Base-by-base conservation (phyloP, 35 echinoderm and acorn worm genomes). In the Diadema setosum region DNA sequence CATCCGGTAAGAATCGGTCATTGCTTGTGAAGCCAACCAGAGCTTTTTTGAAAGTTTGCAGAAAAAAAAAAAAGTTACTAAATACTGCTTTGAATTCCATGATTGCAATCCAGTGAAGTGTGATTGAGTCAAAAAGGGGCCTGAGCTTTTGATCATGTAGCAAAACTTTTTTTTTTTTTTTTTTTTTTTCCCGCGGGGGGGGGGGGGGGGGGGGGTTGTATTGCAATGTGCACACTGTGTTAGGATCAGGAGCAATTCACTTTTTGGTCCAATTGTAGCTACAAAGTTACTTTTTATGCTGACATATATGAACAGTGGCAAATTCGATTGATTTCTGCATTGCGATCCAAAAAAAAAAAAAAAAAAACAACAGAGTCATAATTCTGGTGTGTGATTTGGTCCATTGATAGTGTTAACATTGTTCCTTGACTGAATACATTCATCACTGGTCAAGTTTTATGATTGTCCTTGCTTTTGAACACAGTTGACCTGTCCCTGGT, bases 401-500 rank as follows among this genome's bases (percentile, higher is more conserved):
- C 56, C 56, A 18, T 26, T 5, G n/a, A n/a, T n/a, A n/a, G n/a
- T n/a, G n/a, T 59, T 59, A 26, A 59, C 29, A 59, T 59, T 26
- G 16, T 3, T 59, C 2, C 14, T 59, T 59, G 5, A 14, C 56
- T 59, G 56, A n/a, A n/a, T n/a, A n/a, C 56, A 59, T 59, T 18
- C 1, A 6, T 23, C 3, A 23, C 29, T 8, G 1, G 29, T 18
- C 14, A 2, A 23, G 2, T 18, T 3, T 23, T 59, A 7, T 26
- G 5, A 5, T 3, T 5, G 5, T 14, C 56, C 56, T 26, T 32
- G 7, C 27, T 65, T 24, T 33, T 17, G 12, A 3, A 85, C 40
- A 14, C 65, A 99, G 96, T 94, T 44, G 96, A 99, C 63, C 15
- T 75, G 23, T 91, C 92, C 16, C 37, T 99, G 9, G 84, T 91